phyloP scores from a whole-genome alignment of 2,888 invertebrate genomes.

The Phengaris arion region DNA sequence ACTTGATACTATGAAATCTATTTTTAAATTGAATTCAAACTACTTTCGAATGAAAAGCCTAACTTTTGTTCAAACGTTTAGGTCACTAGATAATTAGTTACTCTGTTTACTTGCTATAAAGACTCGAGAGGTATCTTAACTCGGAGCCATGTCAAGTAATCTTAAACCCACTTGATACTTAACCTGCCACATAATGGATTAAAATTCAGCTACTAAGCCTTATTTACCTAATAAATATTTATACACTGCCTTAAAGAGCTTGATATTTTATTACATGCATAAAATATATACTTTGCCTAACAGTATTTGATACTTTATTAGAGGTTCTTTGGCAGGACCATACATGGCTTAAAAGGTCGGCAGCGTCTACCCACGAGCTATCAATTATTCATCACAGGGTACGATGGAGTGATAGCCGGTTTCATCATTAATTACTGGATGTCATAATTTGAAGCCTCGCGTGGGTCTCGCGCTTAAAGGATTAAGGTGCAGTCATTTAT shows the following conservation, averaged over 20 bases:
- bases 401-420: slow-evolving; percentile 43
- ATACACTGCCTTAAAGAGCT: background rate
- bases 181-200: background rate
- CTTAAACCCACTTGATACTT: background rate
- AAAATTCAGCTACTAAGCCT: slow-evolving; percentile 2
- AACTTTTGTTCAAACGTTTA: too few relatives aligned
- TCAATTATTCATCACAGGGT: slow-evolving; percentile 51
- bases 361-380: slow-evolving; percentile 30
- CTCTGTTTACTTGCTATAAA: background rate
- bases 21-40: too few relatives aligned
- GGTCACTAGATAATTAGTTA: background rate
- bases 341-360: slow-evolving; percentile 23
- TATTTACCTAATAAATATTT: slow-evolving; percentile 3
- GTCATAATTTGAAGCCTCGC: slow-evolving; percentile 53
- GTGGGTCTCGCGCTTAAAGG: slow-evolving; percentile 4
- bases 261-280: background rate
- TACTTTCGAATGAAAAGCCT: too few relatives aligned
- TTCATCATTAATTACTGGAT: slow-evolving; percentile 60
- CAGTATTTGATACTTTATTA: slow-evolving; percentile 20
- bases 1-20: too few relatives aligned
- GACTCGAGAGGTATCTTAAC: background rate
- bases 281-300: background rate
- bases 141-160: slow-evolving; percentile 11
- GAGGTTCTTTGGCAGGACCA: slow-evolving; percentile 26
- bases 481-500: slow-evolving; percentile 15